Base-by-base conservation (phyloP, 2,113 vertebrate genomes). In the Bos javanicus region DNA sequence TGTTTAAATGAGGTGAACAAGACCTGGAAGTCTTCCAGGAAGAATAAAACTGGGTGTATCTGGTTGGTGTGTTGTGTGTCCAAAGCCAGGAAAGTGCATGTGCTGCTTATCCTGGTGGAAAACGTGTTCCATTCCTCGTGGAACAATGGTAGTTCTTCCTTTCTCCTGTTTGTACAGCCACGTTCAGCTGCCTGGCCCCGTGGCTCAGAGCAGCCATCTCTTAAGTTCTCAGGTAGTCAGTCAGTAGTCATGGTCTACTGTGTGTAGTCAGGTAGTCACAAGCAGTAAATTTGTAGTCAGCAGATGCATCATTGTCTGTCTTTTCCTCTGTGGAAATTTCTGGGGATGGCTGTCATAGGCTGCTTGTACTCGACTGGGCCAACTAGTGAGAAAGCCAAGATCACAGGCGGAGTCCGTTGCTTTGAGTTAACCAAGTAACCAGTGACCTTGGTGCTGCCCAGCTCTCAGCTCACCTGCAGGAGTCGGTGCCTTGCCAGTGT, bases 101-200 rank as follows among this genome's bases (percentile, higher is more conserved):
- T 23, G 50, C 62, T 7, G 1, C 62, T 36, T 36, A 52, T 81
- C 25, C 56, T 57, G 14, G 19, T 33, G 36, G 14, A 46, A 67
- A 56, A 7, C 6, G 54, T 36, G 50, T 54, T 82, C 50, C 50
- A 14, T 54, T 54, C 50, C 1, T 39, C 43, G 8, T 26, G 36
- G 25, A 26, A 33, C 43, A 54, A 10, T 1, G 60, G 46, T 1
- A 1, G 17, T 33, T 30, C 2, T 26, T 36, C 25, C n/a, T 0
- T 52, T 33, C 43, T 36, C 59, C 14, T 26, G 0, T 52, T 10
- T 36, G n/a, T 21, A 0, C 39, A 2, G 25, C 33, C 0, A 0
- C 4, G 17, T 39, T 30, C 16, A 15, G 54, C 54, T 14, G 14
- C 28, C 30, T 2, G 3, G 54, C 71, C 71, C 5, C 11, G 67